phyloP scores from a whole-genome alignment of 1,140 invertebrate genomes.

The Drosophila mayri region DNA sequence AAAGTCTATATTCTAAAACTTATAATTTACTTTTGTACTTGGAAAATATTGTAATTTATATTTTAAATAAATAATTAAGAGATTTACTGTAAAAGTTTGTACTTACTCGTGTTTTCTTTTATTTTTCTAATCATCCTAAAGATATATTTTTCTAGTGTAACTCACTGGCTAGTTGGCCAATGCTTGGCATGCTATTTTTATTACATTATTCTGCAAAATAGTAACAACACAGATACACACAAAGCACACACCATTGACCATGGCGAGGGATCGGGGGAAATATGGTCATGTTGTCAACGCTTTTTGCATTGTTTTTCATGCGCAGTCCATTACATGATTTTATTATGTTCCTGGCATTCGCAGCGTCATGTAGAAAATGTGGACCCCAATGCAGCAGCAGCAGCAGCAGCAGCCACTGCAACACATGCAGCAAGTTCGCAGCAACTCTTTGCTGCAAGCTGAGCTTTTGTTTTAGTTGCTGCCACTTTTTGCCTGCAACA shows the following conservation, averaged over 20 bases:
- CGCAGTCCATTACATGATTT: conserved; percentile 83
- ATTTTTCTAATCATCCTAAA: neutral
- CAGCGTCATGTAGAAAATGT: conserved; percentile 81
- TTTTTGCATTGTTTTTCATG: conserved; percentile 82
- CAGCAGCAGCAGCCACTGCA: conserved; percentile 8
- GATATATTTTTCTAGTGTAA: conserved; percentile 15
- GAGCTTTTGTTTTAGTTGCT: conserved; percentile 79
- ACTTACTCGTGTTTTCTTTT: neutral
- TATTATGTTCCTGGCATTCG: conserved; percentile 82
- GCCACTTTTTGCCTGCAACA: conserved; percentile 77
- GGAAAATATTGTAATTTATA: neutral
- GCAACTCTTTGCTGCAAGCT: conserved; percentile 30
- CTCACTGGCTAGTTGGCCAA: conserved; percentile 49
- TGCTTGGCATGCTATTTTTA: conserved; percentile 80
- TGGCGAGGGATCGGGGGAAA: conserved; percentile 8
- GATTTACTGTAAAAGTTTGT: no score
- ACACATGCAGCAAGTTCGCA: conserved; percentile 7
- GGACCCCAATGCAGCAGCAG: conserved; percentile 38
- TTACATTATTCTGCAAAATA: conserved; percentile 83
- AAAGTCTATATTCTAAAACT: neutral
- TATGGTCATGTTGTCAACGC: conserved; percentile 72
- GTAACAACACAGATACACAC: conserved; percentile 71
- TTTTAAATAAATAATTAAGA: no score
- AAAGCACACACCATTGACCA: neutral
- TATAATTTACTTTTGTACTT: neutral